phyloP scores from a whole-genome alignment of 1,140 invertebrate species.

The Drosophila takahashii region DNA sequence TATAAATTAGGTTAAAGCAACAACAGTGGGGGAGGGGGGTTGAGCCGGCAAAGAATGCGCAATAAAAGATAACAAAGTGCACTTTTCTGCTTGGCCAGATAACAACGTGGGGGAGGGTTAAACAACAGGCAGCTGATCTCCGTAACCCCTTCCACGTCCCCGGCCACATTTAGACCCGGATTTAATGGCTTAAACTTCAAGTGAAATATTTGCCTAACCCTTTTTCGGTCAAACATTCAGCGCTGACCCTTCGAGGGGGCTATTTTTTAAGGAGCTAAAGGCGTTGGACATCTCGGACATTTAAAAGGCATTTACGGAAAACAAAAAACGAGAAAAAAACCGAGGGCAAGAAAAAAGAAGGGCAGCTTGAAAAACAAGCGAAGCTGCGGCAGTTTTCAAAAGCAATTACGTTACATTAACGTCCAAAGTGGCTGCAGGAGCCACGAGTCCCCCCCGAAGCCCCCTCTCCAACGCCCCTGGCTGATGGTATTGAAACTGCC shows the following conservation, averaged over 20 bases:
- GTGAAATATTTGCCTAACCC: conserved; percentile 78
- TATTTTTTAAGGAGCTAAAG: background rate
- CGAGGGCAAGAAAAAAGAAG: conserved; percentile 26
- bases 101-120: conserved; percentile 36
- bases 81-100: conserved; percentile 75
- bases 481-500: conserved; percentile 55
- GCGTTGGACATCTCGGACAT: conserved; percentile 30
- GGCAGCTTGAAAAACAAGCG: conserved; percentile 35
- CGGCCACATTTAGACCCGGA: conserved; percentile 33
- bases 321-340: conserved; percentile 9
- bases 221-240: conserved; percentile 42
- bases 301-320: conserved; percentile 54
- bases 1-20: conserved; percentile 83
- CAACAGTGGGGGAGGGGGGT: conserved; percentile 12
- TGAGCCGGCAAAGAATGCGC: conserved; percentile 64
- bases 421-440: conserved; percentile 61
- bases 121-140: conserved; percentile 38
- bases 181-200: conserved; percentile 78
- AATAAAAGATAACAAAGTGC: conserved; percentile 84
- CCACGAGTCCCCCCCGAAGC: background rate
- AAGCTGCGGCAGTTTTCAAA: conserved; percentile 64
- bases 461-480: background rate
- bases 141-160: conserved; percentile 19
- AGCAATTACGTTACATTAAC: conserved; percentile 80
- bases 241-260: conserved; percentile 27